Base-by-base conservation (phyloP, 2,888 invertebrate species). In the Drosophila koepferae region DNA sequence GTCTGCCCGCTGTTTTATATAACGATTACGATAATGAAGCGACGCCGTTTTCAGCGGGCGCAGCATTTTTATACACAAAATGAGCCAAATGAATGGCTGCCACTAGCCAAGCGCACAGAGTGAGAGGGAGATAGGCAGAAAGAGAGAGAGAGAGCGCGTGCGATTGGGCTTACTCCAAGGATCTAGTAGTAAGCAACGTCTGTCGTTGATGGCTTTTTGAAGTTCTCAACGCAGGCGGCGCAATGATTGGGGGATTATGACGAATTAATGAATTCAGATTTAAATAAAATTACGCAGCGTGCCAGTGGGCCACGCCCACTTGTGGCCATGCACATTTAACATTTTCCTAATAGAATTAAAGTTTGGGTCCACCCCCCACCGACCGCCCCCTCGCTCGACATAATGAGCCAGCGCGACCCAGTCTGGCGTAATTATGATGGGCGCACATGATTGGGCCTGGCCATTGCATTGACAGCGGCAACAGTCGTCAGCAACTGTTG, bases 221-320 rank as follows among this genome's bases (percentile, higher is more conserved):
- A 91, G 89, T 89, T 89, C 90, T 88, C 72, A 65, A 46, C 72
- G 62, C 80, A 80, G 87, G 82, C 85, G 85, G 89, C 81, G 80
- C 79, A 86, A 86, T 89, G 90, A 91, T 91, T 91, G 91, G 81
- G 80, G 85, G 87, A 90, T 90, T 91, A 91, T 91, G 90, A 89
- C 84, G 90, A 90, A 91, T 89, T 89, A 89, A 89, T 91, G 90
- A 89, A 87, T 90, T 87, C 89, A 90, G 87, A 89, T 90, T 89
- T 91, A 90, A 89, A 90, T 89, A 90, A 85, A 89, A 91, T 86
- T 89, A 84, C 84, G 65, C 74, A 74, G 76, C 82, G 31, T 31
- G 49, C 49, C 48, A 76, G 76, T 81, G 80, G 38, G 82, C 49
- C 71, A 74, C 59, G 62, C 71, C 74, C 77, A 70, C 63, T 38